Conservation (phyloP, 2,888 invertebrate species). For the Campaea margaritaria region DNA sequence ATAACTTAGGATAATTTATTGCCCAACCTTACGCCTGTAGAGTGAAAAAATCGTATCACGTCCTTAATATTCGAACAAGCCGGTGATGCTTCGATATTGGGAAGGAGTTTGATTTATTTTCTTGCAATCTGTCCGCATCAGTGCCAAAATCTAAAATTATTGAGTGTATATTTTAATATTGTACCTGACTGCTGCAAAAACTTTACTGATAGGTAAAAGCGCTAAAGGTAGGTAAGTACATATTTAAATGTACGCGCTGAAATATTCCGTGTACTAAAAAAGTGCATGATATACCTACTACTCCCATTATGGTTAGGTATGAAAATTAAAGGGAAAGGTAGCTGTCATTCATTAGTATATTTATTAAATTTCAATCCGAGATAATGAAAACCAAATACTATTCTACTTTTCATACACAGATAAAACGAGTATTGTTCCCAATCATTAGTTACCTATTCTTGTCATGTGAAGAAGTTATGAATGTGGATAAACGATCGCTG, state of each 20-base stretch:
- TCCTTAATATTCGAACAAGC: constrained; percentile 65
- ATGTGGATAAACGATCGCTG: constrained; percentile 8
- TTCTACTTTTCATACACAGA: too few species aligned
- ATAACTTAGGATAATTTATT: constrained; percentile 34
- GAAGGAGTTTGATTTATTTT: constrained; percentile 65
- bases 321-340: too few species aligned
- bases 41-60: constrained; percentile 54
- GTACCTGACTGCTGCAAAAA: too few species aligned
- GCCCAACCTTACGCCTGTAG: constrained; percentile 18
- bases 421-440: not conserved
- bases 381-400: too few species aligned
- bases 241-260: too few species aligned
- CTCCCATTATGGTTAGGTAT: too few species aligned
- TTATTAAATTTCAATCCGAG: too few species aligned
- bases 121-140: constrained; percentile 31
- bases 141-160: not conserved
- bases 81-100: constrained; percentile 52
- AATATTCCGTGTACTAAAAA: too few species aligned
- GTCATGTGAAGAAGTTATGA: not conserved
- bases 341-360: too few species aligned
- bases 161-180: not conserved
- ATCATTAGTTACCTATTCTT: not conserved
- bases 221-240: too few species aligned
- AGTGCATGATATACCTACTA: too few species aligned
- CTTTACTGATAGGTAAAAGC: too few species aligned